These are phyloP conservation scores for Lampris incognitus DNA, from an alignment of 2,113 vertebrate genomes.

Conservation along the genomic window DNA sequence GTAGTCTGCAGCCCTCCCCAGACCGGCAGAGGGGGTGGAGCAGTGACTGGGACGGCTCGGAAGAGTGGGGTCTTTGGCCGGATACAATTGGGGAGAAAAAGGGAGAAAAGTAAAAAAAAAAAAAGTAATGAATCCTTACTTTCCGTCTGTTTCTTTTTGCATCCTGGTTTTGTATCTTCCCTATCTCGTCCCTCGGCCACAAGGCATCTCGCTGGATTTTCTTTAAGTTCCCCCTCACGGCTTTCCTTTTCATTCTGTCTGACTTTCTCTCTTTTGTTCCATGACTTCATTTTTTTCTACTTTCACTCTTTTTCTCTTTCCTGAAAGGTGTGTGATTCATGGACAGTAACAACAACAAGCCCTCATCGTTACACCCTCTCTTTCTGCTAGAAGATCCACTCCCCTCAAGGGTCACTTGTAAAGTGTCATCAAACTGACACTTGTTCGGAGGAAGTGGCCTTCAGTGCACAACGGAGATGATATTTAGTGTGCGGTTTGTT, in stretches of 20 bases:
- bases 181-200: not conserved
- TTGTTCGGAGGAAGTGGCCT: conserved; percentile 66
- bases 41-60: too few relatives aligned
- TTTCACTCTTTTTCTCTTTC: not conserved
- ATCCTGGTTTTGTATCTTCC: not conserved
- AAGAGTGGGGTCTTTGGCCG: too few relatives aligned
- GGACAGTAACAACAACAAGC: conserved; percentile 36
- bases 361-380: conserved; percentile 28
- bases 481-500: conserved; percentile 71
- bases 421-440: conserved; percentile 76
- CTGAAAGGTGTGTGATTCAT: conserved; percentile 16
- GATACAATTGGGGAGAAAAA: too few relatives aligned
- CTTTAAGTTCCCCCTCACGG: not conserved
- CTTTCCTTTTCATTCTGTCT: not conserved
- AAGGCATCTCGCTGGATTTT: not conserved
- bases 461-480: conserved; percentile 47
- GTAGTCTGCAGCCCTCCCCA: too few relatives aligned
- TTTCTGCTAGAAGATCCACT: conserved; percentile 40
- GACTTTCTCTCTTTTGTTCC: not conserved
- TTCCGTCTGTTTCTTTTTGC: not conserved
- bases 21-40: too few relatives aligned
- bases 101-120: too few relatives aligned
- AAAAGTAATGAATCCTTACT: too few relatives aligned
- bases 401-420: conserved; percentile 59
- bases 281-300: not conserved